Base-by-base conservation (phyloP, 2,797 vertebrate species). In the Carapus acus region DNA sequence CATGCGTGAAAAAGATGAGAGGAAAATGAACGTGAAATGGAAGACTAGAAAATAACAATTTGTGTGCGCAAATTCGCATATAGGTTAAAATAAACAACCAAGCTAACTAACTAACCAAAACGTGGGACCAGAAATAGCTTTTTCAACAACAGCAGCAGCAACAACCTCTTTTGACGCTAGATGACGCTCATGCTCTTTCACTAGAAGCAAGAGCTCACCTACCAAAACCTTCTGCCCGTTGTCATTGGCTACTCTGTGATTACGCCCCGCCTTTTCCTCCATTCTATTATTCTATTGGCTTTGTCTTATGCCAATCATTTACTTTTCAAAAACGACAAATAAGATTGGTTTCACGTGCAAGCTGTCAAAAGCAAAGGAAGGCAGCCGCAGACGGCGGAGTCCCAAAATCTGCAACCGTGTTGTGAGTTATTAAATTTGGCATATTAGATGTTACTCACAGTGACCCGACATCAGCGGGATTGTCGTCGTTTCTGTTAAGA, bases 311-410 rank as follows among this genome's bases (percentile, higher is more conserved):
- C 45, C 39, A 2, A 1, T 69, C 54, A 16, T 2, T 1, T 4
- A 15, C 38, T 49, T 43, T 31, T 71, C 57, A 44, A 36, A 16
- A 22, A 6, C 31, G 34, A 18, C 43, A 37, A 56, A 46, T 5
- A 73, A 71, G 82, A 37, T 80, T 27, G 76, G 79, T 81, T 82
- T 81, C 67, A 55, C 51, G 18, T 49, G 49, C 73, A 76, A 78
- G 66, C 67, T 83, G 81, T 83, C 78, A 85, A 68, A 61, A 57
- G 62, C 7, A 8, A 38, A 58, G 53, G 62, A 48, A 67, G 27
- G 31, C 33, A 58, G 43, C 20, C 3, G 50, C 62, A 37, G 51
- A 62, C 37, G 51, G 54, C 29, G 55, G 61, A 43, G 58, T 13
- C 1, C 21, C 46, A 8, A 37, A 19, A 11, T 23, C 1, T 18